Conservation (phyloP, 1,140 invertebrate species). For the Drosophila fuyamai region DNA sequence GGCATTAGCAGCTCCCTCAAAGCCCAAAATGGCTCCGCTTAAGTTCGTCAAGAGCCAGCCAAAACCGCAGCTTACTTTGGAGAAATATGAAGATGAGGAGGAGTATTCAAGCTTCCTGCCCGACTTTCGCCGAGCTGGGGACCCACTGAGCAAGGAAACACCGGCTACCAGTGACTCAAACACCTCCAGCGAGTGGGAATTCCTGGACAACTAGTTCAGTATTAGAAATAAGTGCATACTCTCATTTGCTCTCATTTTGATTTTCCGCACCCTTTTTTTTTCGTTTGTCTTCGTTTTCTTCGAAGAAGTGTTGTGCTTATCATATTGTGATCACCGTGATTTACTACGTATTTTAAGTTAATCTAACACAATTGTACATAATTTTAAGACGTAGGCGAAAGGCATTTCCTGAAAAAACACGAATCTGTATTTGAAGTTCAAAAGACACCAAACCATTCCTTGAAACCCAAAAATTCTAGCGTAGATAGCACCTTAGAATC, state of each 20-base stretch:
- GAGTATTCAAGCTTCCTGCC: constrained; percentile 74
- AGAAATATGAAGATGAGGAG: constrained; percentile 8
- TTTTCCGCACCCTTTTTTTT: constrained; percentile 23
- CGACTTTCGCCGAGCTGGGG: constrained; percentile 65
- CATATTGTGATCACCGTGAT: constrained; percentile 65
- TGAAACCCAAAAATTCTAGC: constrained; percentile 10
- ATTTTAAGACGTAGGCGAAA: constrained; percentile 28
- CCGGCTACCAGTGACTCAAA: constrained; percentile 63
- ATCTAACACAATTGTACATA: constrained; percentile 63
- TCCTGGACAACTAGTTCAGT: constrained; percentile 72
- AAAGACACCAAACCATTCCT: background rate
- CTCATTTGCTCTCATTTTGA: constrained; percentile 6
- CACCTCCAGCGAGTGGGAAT: constrained; percentile 82
- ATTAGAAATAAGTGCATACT: constrained; percentile 35
- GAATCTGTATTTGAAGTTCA: constrained; percentile 6
- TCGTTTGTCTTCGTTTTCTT: constrained; percentile 12
- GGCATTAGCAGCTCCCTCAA: constrained; percentile 8
- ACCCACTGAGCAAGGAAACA: constrained; percentile 49
- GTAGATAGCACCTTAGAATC: constrained; percentile 10
- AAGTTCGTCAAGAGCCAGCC: constrained; percentile 61
- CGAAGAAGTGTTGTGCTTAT: constrained; percentile 54
- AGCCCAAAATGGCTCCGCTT: constrained; percentile 27
- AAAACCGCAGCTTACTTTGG: constrained; percentile 3
- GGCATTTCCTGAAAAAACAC: background rate
- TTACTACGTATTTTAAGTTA: constrained; percentile 39